A percentile compares a stretch with the other conserved stretches of the same genome.
Evolutionary conservation across 92 coral and sea anemone species (phyloP).

Genomic region (Nematostella vectensis): DNA sequence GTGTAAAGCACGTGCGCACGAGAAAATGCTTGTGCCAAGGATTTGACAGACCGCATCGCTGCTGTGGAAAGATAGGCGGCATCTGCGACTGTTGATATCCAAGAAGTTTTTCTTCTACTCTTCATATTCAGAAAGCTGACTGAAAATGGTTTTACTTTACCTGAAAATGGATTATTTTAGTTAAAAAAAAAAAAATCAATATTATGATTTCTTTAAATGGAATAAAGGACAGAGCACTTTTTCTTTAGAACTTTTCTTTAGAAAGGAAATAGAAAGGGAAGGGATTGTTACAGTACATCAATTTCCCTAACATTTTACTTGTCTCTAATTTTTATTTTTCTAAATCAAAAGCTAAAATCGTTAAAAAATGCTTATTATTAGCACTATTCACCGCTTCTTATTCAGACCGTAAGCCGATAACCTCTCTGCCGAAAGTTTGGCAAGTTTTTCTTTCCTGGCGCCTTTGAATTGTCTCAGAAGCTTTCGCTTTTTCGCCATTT

Average conservation of each 20-base stretch:
- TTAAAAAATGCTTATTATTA: background rate
- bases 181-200: too few species aligned
- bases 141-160: too few species aligned
- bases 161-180: too few species aligned
- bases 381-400: conserved; percentile 34
- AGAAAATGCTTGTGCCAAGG: conserved; percentile 89
- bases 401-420: conserved; percentile 82
- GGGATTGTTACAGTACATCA: too few species aligned
- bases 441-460: conserved; percentile 60
- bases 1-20: conserved; percentile 75
- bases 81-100: conserved; percentile 73
- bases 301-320: too few species aligned
- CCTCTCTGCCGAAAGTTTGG: conserved; percentile 69
- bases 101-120: background rate
- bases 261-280: too few species aligned
- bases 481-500: conserved; percentile 53
- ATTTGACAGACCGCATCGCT: conserved; percentile 73
- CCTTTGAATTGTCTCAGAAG: conserved; percentile 76
- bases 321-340: too few species aligned
- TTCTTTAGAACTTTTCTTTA: too few species aligned
- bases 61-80: conserved; percentile 82
- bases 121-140: too few species aligned
- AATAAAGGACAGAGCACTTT: too few species aligned
- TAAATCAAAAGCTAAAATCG: background rate
- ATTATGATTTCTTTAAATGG: too few species aligned